Evolutionary conservation across 2,888 invertebrate species (phyloP).

Genomic region (Hypercompe scribonia): DNA sequence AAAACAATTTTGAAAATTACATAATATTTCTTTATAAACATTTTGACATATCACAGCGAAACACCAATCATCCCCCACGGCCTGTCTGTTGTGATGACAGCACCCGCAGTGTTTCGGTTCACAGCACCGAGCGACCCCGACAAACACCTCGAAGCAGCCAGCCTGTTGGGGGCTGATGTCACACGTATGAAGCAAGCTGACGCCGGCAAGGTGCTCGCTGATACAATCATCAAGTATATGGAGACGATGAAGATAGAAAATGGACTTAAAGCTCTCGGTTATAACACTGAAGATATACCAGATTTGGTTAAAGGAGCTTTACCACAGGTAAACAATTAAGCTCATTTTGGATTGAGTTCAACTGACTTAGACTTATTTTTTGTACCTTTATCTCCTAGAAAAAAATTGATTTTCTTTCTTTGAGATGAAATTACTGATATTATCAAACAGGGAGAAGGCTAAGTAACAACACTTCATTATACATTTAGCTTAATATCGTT

Average conservation of each 20-base stretch:
- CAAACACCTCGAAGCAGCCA: slow-evolving; percentile 94
- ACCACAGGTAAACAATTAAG: slow-evolving; percentile 88
- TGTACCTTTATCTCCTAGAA: not conserved
- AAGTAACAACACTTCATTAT: not conserved
- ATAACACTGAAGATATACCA: slow-evolving; percentile 90
- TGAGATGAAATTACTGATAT: not conserved
- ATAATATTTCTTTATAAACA: too few species aligned
- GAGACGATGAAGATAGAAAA: slow-evolving; percentile 93
- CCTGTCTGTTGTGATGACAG: slow-evolving; percentile 94
- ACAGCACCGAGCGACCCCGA: slow-evolving; percentile 94
- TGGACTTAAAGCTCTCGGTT: slow-evolving; percentile 92
- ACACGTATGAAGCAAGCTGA: slow-evolving; percentile 85
- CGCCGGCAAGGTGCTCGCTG: slow-evolving; percentile 92
- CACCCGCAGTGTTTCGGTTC: slow-evolving; percentile 96
- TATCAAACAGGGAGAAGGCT: not conserved
- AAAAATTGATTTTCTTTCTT: not conserved
- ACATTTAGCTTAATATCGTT: too few species aligned
- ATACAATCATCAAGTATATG: slow-evolving; percentile 93
- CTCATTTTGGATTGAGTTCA: not conserved
- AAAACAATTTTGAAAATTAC: too few species aligned
- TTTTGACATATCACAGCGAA: slow-evolving; percentile 62
- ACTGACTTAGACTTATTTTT: not conserved
- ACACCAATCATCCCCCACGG: slow-evolving; percentile 96
- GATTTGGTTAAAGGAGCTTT: slow-evolving; percentile 93
- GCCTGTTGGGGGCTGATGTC: slow-evolving; percentile 89